A percentile compares a stretch with the other conserved stretches of the same genome.
Evolutionary conservation across 2,797 vertebrate genomes (phyloP).

Genomic region (Orestias chungarensis): DNA sequence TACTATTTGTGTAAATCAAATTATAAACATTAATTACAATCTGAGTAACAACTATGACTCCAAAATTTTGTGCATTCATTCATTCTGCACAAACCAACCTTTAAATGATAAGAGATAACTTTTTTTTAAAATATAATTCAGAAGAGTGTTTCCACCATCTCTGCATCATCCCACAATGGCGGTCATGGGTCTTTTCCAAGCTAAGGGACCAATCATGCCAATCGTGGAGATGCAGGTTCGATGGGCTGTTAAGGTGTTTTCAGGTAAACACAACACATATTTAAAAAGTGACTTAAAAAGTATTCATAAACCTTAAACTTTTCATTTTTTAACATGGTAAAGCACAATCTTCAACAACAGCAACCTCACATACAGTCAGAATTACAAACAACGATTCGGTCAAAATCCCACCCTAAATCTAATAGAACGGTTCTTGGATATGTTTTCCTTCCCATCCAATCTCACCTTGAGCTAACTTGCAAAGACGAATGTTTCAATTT

Average conservation of each 20-base stretch:
- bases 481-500: neutral
- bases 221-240: constrained; percentile 81
- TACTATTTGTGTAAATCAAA: no score
- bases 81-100: neutral
- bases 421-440: neutral
- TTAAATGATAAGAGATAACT: neutral
- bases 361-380: neutral
- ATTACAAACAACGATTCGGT: neutral
- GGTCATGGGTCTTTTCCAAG: constrained; percentile 74
- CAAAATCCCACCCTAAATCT: neutral
- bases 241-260: constrained; percentile 79
- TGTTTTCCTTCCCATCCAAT: neutral
- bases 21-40: no score
- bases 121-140: constrained; percentile 21
- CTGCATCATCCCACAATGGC: constrained; percentile 79
- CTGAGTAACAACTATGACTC: neutral
- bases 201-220: constrained; percentile 74
- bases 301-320: neutral
- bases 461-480: neutral
- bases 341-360: neutral
- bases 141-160: constrained; percentile 75
- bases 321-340: neutral
- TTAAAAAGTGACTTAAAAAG: neutral
- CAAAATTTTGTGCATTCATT: neutral
- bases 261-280: constrained; percentile 64